Evolutionary conservation across 1,140 invertebrate genomes (phyloP), one percentile per base, ranked within the genome.

Genomic region (Drosophila equinoxialis): DNA sequence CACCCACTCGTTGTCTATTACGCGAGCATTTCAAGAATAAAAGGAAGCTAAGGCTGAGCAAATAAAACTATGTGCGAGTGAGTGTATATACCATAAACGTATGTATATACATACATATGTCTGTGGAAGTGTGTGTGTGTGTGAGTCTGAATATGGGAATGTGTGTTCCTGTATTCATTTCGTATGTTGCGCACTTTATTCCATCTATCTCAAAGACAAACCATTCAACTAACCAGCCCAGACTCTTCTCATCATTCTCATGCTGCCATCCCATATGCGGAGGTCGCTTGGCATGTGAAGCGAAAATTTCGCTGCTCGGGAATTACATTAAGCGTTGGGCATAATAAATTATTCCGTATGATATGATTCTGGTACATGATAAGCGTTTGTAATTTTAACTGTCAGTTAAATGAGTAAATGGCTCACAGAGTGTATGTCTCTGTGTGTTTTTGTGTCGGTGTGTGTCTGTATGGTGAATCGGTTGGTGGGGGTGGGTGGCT

Each of bases 341-440:
- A 89, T 90, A 89, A 89, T 89, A 89, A 89, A 89, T 89, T 89
- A 90, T 89, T 89, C 84, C 84, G 85, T 89, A 90, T 89, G 84
- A 89, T 89, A 89, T 89, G 84, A 89, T 89, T 89, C 84, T 89
- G 81, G 81, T 89, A 89, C 84, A 89, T 90, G 84, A 89, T 89
- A 89, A 90, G 84, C 84, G 84, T 89, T 89, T 89, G 84, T 89
- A 89, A 89, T 89, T 89, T 89, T 90, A 89, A 90, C 84, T 89
- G 84, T 90, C 84, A 89, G 84, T 89, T 89, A 89, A 89, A 89
- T 89, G 84, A 90, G 83, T 89, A 83, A 86, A 79, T 86, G 84
- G 72, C 71, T 78, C 45, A 58, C 65, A 69, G 59, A 58, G 26
- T 39, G 54, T 20, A n/a, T 26, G 17, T 30, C 23, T 5, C 30